Conservation (phyloP, 35 echinoderm and acorn worm genomes). For the Amphiura filiformis region DNA sequence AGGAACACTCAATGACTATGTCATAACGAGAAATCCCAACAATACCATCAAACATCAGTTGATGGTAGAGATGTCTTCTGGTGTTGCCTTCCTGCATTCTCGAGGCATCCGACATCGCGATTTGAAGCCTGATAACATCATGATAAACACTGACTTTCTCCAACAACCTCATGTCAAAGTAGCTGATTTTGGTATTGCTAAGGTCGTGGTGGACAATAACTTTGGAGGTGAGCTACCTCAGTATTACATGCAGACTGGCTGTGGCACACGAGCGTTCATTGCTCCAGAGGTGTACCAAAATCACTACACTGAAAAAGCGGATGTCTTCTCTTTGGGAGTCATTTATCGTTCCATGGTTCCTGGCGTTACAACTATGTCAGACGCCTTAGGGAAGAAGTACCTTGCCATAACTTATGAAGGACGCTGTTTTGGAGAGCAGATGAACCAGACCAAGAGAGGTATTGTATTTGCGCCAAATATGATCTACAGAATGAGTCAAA, state of each 20-base stretch:
- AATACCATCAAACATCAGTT: not conserved
- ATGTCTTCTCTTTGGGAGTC: not conserved
- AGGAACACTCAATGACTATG: not conserved
- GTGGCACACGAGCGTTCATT: not conserved
- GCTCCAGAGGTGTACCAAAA: not conserved
- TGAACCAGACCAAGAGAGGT: not conserved
- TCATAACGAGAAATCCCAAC: not conserved
- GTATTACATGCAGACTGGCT: not conserved
- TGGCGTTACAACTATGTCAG: not conserved
- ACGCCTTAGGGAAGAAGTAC: not conserved
- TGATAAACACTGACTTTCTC: no score
- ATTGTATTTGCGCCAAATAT: not conserved
- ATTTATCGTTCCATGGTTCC: not conserved
- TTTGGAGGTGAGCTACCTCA: not conserved
- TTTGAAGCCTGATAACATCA: no score
- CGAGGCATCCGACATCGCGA: no score
- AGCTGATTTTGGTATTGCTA: no score
- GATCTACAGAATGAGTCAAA: not conserved
- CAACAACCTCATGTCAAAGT: no score
- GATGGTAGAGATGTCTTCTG: not conserved
- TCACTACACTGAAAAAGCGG: not conserved
- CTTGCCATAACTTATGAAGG: not conserved
- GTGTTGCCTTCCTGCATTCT: no score
- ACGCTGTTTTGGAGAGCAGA: not conserved
- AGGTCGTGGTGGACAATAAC: no score